phyloP scores from a whole-genome alignment of 2,113 vertebrate genomes.

The Ivindomyrus marchei region DNA sequence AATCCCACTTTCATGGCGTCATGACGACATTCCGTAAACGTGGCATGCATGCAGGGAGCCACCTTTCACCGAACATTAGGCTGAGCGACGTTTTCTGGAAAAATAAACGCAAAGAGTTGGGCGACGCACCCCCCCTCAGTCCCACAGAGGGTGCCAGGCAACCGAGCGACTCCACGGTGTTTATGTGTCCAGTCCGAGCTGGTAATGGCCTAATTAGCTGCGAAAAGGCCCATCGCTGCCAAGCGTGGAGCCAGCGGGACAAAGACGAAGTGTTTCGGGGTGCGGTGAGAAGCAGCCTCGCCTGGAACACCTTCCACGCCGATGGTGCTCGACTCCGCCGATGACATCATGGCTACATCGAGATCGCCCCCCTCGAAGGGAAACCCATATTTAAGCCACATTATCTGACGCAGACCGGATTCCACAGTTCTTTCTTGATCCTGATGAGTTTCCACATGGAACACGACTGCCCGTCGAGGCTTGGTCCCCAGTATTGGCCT shows the following conservation, averaged over 20 bases:
- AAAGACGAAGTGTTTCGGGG: neutral
- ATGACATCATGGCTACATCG: neutral
- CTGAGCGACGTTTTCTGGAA: neutral
- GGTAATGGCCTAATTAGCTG: conserved; percentile 1
- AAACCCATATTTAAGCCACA: neutral
- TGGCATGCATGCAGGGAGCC: neutral
- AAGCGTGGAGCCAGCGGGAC: neutral
- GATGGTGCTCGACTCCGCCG: neutral
- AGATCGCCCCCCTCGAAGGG: neutral
- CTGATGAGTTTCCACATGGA: neutral
- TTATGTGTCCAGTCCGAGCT: neutral
- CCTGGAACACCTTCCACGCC: neutral
- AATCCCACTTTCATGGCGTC: neutral
- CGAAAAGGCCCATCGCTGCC: neutral
- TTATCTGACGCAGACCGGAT: neutral
- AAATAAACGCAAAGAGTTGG: neutral
- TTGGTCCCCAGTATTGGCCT: neutral
- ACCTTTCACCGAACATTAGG: neutral
- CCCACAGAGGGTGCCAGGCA: neutral
- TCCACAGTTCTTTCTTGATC: neutral
- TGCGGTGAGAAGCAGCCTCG: neutral
- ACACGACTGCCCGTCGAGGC: neutral
- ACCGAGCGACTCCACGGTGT: neutral
- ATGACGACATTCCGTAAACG: neutral
- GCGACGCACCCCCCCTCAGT: neutral